These are phyloP conservation scores for Mus pahari DNA, from an alignment of 2,113 vertebrate species.

Conservation along the genomic window DNA sequence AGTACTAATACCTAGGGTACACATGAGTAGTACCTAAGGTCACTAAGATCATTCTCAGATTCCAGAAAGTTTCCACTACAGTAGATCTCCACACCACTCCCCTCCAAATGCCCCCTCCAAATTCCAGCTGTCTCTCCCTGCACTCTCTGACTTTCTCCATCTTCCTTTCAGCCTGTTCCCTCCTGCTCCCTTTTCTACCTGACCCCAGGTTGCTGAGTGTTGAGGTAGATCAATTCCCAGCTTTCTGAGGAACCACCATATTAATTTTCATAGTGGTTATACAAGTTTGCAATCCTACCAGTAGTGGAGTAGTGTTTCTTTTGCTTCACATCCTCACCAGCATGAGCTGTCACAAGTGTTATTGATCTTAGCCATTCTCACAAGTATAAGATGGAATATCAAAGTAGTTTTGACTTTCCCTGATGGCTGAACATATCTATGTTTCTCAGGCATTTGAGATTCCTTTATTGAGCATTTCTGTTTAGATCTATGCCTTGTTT, in stretches of 20 bases:
- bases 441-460: not conserved
- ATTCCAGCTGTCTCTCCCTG: not conserved
- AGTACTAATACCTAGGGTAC: not conserved
- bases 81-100: not conserved
- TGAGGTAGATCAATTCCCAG: not conserved
- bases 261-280: not conserved
- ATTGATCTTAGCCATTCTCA: not conserved
- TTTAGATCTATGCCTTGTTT: not conserved
- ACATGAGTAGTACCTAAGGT: too few relatives aligned
- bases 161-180: not conserved
- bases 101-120: not conserved
- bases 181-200: not conserved
- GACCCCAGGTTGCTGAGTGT: not conserved
- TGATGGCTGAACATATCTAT: not conserved
- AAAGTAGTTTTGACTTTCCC: not conserved
- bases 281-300: not conserved
- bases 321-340: not conserved
- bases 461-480: not conserved
- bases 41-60: not conserved
- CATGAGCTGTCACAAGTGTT: not conserved
- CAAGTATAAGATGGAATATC: not conserved
- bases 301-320: not conserved
- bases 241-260: not conserved
- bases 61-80: not conserved
- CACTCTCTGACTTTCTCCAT: not conserved